phyloP scores from a whole-genome alignment of 2,888 invertebrate genomes.

The Copidosoma aretas region DNA sequence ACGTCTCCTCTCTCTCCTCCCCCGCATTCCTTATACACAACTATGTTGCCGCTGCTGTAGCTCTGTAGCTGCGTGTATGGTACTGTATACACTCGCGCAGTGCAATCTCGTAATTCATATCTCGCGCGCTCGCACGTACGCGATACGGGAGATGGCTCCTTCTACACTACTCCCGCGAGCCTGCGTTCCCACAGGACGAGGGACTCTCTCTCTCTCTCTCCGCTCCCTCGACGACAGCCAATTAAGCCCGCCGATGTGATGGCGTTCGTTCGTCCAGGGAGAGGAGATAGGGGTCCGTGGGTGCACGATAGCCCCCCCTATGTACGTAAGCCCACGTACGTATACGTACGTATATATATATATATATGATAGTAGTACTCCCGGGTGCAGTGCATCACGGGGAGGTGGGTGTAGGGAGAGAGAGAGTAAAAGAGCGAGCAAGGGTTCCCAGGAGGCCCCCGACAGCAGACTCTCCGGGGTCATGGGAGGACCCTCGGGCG shows the following conservation, averaged over 20 bases:
- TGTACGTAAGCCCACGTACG: no score
- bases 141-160: background rate
- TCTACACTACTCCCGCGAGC: background rate
- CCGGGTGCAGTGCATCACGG: background rate
- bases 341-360: no score
- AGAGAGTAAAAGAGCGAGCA: no score
- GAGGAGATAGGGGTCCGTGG: background rate
- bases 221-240: conserved; percentile 46
- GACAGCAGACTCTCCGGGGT: conserved; percentile 35
- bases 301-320: no score
- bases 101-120: conserved; percentile 41
- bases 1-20: conserved; percentile 2
- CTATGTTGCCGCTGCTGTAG: no score
- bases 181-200: conserved; percentile 20
- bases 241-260: conserved; percentile 42
- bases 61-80: no score
- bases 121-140: background rate
- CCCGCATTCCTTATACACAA: background rate
- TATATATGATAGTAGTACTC: no score
- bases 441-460: conserved; percentile 36
- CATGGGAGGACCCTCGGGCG: conserved; percentile 62
- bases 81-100: background rate
- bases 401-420: conserved; percentile 18
- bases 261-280: conserved; percentile 2
- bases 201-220: conserved; percentile 18